These are phyloP conservation scores for Sinohyriopsis cumingii DNA, from an alignment of 2,888 invertebrate genomes.

Conservation along the genomic window DNA sequence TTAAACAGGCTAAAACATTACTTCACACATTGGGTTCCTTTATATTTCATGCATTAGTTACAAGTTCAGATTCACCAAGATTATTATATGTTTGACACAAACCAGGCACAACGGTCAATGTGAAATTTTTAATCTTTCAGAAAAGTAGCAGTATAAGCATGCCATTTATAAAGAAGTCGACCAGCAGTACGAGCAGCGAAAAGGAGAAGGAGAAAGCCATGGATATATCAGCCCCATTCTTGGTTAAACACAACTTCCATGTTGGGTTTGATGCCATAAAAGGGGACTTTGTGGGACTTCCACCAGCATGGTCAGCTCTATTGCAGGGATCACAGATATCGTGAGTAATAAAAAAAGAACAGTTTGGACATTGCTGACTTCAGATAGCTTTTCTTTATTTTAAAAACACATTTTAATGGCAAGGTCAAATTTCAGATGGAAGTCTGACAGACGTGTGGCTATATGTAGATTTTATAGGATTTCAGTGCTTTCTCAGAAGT, in stretches of 20 bases:
- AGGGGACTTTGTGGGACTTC: conserved; percentile 89
- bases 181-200: conserved; percentile 1
- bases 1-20: too few relatives aligned
- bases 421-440: too few relatives aligned
- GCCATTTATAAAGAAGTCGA: not conserved
- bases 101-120: too few relatives aligned
- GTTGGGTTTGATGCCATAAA: conserved; percentile 88
- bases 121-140: too few relatives aligned
- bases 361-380: not conserved
- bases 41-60: too few relatives aligned
- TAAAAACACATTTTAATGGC: not conserved
- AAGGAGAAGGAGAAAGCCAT: conserved; percentile 23
- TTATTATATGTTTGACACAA: too few relatives aligned
- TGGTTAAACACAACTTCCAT: conserved; percentile 89
- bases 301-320: conserved; percentile 73
- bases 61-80: too few relatives aligned
- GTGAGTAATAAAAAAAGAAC: conserved; percentile 59
- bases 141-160: too few relatives aligned
- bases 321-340: conserved; percentile 86
- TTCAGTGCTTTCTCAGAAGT: too few relatives aligned
- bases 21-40: too few relatives aligned
- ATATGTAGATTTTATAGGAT: too few relatives aligned
- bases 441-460: too few relatives aligned
- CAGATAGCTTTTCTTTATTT: not conserved
- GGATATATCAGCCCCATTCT: conserved; percentile 86